A percentile compares a stretch with the other conserved stretches of the same genome.
Evolutionary conservation across 2,888 invertebrate genomes (phyloP).

Genomic region (Bellardia bayeri): DNA sequence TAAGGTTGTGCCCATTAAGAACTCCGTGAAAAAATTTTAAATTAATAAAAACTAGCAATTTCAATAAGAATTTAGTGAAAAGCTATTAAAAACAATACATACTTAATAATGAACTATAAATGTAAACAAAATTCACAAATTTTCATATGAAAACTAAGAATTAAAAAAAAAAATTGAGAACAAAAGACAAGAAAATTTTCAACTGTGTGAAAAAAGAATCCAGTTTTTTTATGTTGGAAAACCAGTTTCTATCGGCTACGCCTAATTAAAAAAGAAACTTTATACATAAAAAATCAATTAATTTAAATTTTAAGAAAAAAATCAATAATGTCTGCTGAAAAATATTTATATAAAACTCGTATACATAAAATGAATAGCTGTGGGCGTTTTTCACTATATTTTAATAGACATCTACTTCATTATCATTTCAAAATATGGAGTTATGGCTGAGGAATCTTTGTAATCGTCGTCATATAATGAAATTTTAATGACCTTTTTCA

Average conservation of each 20-base stretch:
- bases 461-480: slow-evolving; percentile 6
- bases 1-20: slow-evolving; percentile 36
- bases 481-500: slow-evolving; percentile 54
- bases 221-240: slow-evolving; percentile 39
- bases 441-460: slow-evolving; percentile 26
- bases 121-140: not conserved
- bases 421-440: slow-evolving; percentile 17
- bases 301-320: slow-evolving; percentile 7
- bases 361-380: not conserved
- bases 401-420: not conserved
- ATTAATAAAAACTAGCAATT: slow-evolving; percentile 8
- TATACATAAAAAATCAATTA: slow-evolving; percentile 32
- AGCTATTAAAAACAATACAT: not conserved
- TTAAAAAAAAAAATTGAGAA: not conserved
- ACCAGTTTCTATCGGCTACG: slow-evolving; percentile 39
- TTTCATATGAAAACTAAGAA: not conserved
- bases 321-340: slow-evolving; percentile 33
- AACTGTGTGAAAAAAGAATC: slow-evolving; percentile 10
- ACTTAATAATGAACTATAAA: not conserved
- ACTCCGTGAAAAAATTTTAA: slow-evolving; percentile 31
- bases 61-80: slow-evolving; percentile 3
- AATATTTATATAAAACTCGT: not conserved
- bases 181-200: slow-evolving; percentile 14
- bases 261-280: slow-evolving; percentile 41
- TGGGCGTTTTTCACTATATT: slow-evolving; percentile 40